phyloP scores from a whole-genome alignment of 2,888 invertebrate genomes.

The Meloe dianella region DNA sequence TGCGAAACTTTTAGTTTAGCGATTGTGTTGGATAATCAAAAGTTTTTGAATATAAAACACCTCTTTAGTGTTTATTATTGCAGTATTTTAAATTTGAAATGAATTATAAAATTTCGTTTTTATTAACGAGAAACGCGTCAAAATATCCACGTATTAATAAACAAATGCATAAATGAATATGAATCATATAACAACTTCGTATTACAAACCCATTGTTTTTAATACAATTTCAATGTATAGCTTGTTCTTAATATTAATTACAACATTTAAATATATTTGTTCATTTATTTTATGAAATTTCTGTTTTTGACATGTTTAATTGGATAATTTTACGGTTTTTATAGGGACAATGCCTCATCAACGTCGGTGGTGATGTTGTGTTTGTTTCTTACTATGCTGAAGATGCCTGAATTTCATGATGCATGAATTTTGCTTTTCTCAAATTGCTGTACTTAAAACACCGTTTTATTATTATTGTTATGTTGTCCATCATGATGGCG shows the following conservation, averaged over 20 bases:
- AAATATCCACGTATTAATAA: neutral
- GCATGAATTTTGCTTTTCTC: slow-evolving; percentile 6
- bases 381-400: slow-evolving; percentile 74
- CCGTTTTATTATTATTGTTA: neutral
- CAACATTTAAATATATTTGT: slow-evolving; percentile 6
- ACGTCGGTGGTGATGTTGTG: slow-evolving; percentile 94
- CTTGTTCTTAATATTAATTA: neutral
- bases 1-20: neutral
- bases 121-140: neutral
- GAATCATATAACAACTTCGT: neutral
- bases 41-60: neutral
- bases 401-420: slow-evolving; percentile 37
- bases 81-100: neutral
- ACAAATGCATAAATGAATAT: neutral
- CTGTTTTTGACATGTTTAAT: neutral
- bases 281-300: slow-evolving; percentile 12
- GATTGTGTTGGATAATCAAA: neutral
- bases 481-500: neutral
- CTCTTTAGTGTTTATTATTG: neutral
- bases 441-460: slow-evolving; percentile 21
- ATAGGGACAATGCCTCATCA: slow-evolving; percentile 94
- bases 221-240: neutral
- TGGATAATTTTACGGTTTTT: slow-evolving; percentile 48
- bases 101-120: neutral
- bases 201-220: neutral